phyloP scores from a whole-genome alignment of 2,888 invertebrate genomes.

The Holacanthella duospinosa region DNA sequence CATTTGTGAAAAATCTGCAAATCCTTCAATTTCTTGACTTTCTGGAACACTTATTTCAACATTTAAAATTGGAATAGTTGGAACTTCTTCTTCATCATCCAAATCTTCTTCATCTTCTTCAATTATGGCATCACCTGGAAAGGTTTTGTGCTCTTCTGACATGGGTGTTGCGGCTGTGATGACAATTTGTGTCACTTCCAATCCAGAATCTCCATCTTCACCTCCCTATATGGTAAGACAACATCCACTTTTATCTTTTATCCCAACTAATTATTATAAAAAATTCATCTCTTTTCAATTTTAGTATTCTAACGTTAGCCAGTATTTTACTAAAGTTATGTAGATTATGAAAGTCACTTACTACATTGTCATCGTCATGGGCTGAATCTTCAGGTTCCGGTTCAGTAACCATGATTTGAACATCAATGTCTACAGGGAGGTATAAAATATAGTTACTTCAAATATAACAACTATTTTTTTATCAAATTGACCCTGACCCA shows the following conservation, averaged over 20 bases:
- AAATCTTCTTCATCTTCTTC: conserved; percentile 9
- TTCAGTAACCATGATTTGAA: conserved; percentile 14
- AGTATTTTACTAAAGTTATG: too few species aligned
- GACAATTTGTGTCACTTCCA: conserved; percentile 79
- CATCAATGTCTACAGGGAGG: conserved; percentile 5
- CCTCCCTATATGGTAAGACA: conserved; percentile 9
- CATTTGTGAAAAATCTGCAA: conserved; percentile 16
- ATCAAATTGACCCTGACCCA: conserved; percentile 12
- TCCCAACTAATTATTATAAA: background rate
- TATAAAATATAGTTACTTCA: too few species aligned
- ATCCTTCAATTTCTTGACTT: conserved; percentile 8
- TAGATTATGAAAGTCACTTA: background rate
- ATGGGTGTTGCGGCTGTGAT: conserved; percentile 90
- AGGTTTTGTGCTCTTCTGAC: conserved; percentile 65
- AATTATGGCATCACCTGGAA: conserved; percentile 14
- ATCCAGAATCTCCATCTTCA: conserved; percentile 50
- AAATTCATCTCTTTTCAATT: too few species aligned
- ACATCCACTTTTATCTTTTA: background rate
- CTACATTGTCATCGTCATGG: conserved; percentile 11
- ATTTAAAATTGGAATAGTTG: background rate
- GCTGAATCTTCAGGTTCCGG: conserved; percentile 16
- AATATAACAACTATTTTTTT: background rate
- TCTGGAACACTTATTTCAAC: background rate
- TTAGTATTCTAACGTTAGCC: too few species aligned
- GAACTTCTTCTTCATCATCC: conserved; percentile 10